Evolutionary conservation across 2,113 vertebrate species (phyloP).

Genomic region (Philantomba maxwellii): DNA sequence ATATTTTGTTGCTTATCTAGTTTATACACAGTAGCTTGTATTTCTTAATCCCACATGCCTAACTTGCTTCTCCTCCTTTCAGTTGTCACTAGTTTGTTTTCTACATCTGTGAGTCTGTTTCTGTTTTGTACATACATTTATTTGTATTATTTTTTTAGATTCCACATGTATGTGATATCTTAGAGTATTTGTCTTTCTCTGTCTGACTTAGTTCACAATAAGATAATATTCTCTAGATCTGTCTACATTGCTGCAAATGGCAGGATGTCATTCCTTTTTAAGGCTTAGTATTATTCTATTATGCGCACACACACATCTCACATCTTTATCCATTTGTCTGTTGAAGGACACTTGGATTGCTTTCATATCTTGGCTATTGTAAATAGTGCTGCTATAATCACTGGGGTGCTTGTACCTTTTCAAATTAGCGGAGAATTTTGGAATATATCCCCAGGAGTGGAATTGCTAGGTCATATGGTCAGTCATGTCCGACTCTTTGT

Average conservation of each 20-base stretch:
- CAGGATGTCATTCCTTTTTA: background rate
- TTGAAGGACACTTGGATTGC: background rate
- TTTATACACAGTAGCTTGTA: background rate
- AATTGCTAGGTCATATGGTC: background rate
- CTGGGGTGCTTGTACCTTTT: background rate
- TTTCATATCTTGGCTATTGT: background rate
- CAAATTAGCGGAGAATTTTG: background rate
- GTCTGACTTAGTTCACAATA: background rate
- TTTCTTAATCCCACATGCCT: background rate
- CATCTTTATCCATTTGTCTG: background rate
- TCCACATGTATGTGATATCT: background rate
- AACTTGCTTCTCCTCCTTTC: too few species aligned
- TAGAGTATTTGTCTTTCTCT: background rate
- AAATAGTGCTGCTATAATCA: background rate
- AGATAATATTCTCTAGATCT: background rate
- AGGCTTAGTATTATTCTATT: background rate
- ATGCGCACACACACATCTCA: background rate
- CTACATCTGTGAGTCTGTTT: background rate
- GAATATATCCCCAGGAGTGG: background rate
- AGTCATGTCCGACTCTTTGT: rapidly evolving
- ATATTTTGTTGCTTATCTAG: background rate
- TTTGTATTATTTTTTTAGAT: background rate
- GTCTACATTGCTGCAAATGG: background rate
- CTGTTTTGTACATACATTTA: background rate
- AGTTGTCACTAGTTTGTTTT: background rate